These are phyloP conservation scores for Aptenodytes forsteri DNA, from an alignment of 2,113 vertebrate genomes.

Conservation along the genomic window DNA sequence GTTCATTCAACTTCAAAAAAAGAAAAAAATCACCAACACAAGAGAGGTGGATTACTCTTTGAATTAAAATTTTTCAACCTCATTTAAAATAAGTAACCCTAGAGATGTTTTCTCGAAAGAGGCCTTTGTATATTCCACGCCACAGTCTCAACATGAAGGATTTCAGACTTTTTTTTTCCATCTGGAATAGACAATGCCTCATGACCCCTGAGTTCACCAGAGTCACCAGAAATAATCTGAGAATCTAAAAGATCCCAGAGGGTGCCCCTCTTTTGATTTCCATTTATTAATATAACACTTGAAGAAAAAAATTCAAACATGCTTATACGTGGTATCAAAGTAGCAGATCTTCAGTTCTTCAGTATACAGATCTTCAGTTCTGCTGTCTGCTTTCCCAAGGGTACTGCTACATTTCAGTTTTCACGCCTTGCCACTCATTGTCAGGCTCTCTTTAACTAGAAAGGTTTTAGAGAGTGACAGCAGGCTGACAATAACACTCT, in stretches of 20 bases:
- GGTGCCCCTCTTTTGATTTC: not conserved
- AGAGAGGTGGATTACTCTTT: not conserved
- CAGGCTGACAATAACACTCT: not conserved
- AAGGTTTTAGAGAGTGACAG: not conserved
- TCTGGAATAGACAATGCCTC: not conserved
- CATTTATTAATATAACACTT: not conserved
- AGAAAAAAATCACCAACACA: not conserved
- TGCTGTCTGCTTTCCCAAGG: not conserved
- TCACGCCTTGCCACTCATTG: not conserved
- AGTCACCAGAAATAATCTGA: not conserved
- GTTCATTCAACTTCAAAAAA: not conserved
- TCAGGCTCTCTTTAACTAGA: not conserved
- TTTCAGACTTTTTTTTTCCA: not conserved
- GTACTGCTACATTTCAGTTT: not conserved
- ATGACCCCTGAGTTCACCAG: not conserved
- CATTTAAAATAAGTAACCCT: not conserved
- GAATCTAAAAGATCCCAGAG: not conserved
- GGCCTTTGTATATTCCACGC: not conserved
- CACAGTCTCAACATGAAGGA: not conserved
- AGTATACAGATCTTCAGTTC: not conserved
- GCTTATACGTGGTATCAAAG: not conserved
- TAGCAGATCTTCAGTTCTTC: not conserved
- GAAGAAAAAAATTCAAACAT: not conserved
- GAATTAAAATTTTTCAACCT: not conserved
- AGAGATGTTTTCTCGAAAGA: not conserved